Evolutionary conservation across 2,797 vertebrate species (phyloP).

Genomic region (Malacoraja senta): DNA sequence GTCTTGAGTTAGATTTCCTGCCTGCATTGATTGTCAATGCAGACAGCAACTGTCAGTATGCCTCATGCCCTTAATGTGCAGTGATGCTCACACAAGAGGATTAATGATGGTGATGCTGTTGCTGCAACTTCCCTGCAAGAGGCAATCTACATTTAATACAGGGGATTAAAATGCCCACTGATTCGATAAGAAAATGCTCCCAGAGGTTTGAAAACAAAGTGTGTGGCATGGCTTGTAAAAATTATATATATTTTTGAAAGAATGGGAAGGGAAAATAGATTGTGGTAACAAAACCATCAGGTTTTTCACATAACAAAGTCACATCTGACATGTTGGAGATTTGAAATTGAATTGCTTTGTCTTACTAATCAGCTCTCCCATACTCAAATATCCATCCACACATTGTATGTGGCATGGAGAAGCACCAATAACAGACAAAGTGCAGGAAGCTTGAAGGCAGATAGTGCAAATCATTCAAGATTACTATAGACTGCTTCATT

Average conservation of each 20-base stretch:
- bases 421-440: neutral
- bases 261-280: conserved; percentile 8
- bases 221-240: neutral
- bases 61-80: conserved; percentile 7
- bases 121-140: conserved; percentile 8
- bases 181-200: neutral
- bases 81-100: conserved; percentile 29
- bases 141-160: neutral
- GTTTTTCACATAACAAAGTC: neutral
- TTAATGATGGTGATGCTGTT: conserved; percentile 23
- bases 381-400: neutral
- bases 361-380: neutral
- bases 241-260: neutral
- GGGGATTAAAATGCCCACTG: conserved; percentile 8
- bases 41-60: conserved; percentile 33
- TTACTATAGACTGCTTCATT: neutral
- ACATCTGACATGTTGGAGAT: neutral
- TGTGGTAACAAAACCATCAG: neutral
- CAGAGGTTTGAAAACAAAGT: neutral
- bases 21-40: conserved; percentile 1
- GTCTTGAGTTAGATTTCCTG: conserved; percentile 24
- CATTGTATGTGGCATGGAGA: neutral
- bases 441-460: neutral
- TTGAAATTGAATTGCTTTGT: neutral
- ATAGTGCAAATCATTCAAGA: neutral